Percentiles rank a stretch among this genome's conserved stretches.
Evolutionary conservation across 2,888 invertebrate species (phyloP).

Genomic region (Calliopum simillimum): DNA sequence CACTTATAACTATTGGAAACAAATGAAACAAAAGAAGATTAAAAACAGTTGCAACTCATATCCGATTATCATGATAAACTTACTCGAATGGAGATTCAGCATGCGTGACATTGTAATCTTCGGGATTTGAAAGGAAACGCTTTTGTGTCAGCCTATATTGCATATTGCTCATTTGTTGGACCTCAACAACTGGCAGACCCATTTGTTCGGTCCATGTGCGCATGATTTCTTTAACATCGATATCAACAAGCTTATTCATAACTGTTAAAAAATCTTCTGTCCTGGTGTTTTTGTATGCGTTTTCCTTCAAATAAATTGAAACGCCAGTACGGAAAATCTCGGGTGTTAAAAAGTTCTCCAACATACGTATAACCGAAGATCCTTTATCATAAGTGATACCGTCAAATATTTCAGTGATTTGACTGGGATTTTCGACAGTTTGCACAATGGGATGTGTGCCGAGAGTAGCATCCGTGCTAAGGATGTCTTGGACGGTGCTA

Average conservation of each 20-base stretch:
- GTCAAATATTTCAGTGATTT: slow-evolving; percentile 94
- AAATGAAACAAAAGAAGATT: slow-evolving; percentile 31
- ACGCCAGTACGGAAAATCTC: slow-evolving; percentile 80
- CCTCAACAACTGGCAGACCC: slow-evolving; percentile 85
- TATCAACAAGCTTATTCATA: slow-evolving; percentile 70
- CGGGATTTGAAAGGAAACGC: slow-evolving; percentile 80
- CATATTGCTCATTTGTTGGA: slow-evolving; percentile 68
- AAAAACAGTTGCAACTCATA: not conserved
- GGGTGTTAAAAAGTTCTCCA: slow-evolving; percentile 80
- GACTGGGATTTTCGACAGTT: slow-evolving; percentile 84
- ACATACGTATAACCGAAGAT: slow-evolving; percentile 87
- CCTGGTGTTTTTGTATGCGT: slow-evolving; percentile 81
- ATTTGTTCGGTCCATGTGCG: slow-evolving; percentile 91
- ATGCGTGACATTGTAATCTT: slow-evolving; percentile 68
- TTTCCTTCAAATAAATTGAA: slow-evolving; percentile 79
- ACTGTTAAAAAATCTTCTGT: slow-evolving; percentile 79
- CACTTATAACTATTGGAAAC: slow-evolving; percentile 77
- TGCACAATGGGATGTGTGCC: slow-evolving; percentile 93
- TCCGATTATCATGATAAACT: slow-evolving; percentile 44
- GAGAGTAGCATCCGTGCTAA: slow-evolving; percentile 80
- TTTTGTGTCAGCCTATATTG: slow-evolving; percentile 78
- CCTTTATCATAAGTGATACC: slow-evolving; percentile 93
- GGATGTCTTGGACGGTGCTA: slow-evolving; percentile 78
- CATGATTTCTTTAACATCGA: slow-evolving; percentile 76
- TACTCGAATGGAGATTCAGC: slow-evolving; percentile 71